Evolutionary conservation across 2,888 invertebrate species (phyloP).

Genomic region (Scaptomyza tumidula): DNA sequence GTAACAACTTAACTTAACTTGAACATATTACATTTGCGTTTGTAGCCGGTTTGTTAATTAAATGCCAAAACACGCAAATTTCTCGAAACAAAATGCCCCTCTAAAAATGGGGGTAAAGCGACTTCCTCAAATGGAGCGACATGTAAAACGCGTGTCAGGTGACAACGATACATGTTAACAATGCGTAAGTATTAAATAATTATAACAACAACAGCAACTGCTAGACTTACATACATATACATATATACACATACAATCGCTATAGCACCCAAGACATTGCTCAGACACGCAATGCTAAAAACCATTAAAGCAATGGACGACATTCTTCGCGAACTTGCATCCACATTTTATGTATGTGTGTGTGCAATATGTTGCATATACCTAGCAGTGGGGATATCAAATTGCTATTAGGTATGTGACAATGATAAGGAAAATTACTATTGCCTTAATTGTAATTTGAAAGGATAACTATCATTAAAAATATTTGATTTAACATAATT

Average conservation of each 20-base stretch:
- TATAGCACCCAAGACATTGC: slow-evolving; percentile 34
- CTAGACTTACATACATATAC: slow-evolving; percentile 7
- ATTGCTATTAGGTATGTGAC: slow-evolving; percentile 12
- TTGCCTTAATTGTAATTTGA: background rate
- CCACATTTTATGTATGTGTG: slow-evolving; percentile 5
- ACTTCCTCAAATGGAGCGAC: slow-evolving; percentile 70
- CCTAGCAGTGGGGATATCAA: slow-evolving; percentile 9
- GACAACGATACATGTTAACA: slow-evolving; percentile 72
- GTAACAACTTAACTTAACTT: slow-evolving; percentile 63
- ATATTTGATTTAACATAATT: too few species aligned
- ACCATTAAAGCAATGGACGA: slow-evolving; percentile 48
- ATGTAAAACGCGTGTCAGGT: slow-evolving; percentile 72
- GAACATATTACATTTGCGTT: slow-evolving; percentile 54
- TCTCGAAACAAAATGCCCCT: slow-evolving; percentile 47
- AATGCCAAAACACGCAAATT: slow-evolving; percentile 70
- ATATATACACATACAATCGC: slow-evolving; percentile 11
- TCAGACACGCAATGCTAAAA: slow-evolving; percentile 54
- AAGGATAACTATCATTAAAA: too few species aligned
- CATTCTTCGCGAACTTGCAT: slow-evolving; percentile 58
- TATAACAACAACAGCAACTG: slow-evolving; percentile 39
- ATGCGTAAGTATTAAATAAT: slow-evolving; percentile 76
- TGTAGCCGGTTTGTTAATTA: slow-evolving; percentile 64
- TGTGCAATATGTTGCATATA: slow-evolving; percentile 13
- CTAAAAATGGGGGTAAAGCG: slow-evolving; percentile 52
- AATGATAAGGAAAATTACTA: background rate